Base-by-base conservation (phyloP, 2,797 vertebrate species). In the Sternarchorhynchus goeldii region DNA sequence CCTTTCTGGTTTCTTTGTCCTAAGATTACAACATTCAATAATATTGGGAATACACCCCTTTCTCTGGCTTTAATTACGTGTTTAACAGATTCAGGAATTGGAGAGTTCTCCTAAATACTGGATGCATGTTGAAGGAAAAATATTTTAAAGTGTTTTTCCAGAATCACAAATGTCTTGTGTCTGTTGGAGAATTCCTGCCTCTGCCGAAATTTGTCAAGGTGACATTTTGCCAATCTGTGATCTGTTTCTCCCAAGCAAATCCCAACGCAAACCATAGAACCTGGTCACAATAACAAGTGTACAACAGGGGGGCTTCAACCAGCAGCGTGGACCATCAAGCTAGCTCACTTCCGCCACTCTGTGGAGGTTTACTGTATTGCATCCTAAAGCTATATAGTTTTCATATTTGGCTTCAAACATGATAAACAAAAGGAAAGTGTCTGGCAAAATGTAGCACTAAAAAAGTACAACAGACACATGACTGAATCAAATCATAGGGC, bases 361-460 rank as follows among this genome's bases (percentile, higher is more conserved):
- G 84, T 86, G 87, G 84, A 21, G 2, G 5, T 75, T 70, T 39
- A 29, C 14, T 56, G 65, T 69, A 82, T 78, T 83, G 65, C 81
- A 75, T 18, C 16, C n/a, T 34, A 60, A 41, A 76, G 16, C 74
- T 74, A 36, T 25, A 53, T 62, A 76, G n/a, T 31, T 32, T 50
- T 39, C 16, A 0, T 45, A 41, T 59, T 45, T 5, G 56, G 41
- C 60, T 12, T 64, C 39, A 66, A 16, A 20, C 53, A 50, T 8
- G 58, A 21, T 29, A 18, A 59, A 36, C 53, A 2, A 56, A 60
- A 41, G 4, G 21, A 53, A 29, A 58, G 2, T 29, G 21, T 32
- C 41, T 68, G 21, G 16, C 25, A 34, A 32, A 57, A 12, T 31
- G 20, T 34, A 53, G 68, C 50, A 31, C 53, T 50, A 36, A 59